Conservation (phyloP, 2,888 invertebrate species). For the Neoaliturus tenellus region DNA sequence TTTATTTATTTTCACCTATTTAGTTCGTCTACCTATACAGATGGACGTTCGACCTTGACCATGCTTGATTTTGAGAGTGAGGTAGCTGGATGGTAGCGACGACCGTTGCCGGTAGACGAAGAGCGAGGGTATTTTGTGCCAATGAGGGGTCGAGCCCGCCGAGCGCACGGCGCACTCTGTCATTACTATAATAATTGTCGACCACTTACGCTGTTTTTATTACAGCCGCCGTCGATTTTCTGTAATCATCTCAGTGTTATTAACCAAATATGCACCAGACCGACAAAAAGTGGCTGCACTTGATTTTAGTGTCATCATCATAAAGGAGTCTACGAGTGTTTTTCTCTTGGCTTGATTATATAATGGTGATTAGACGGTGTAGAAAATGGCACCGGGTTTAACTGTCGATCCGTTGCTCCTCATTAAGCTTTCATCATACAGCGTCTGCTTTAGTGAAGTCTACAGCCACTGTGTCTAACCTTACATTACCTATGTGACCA, state of each 20-base stretch:
- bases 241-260: conserved; percentile 30
- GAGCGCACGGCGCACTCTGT: not conserved
- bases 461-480: too few relatives aligned
- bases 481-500: too few relatives aligned
- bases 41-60: too few relatives aligned
- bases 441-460: not conserved
- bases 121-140: not conserved
- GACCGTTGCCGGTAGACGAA: too few relatives aligned
- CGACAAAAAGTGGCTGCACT: conserved; percentile 30
- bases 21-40: too few relatives aligned
- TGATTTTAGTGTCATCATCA: conserved; percentile 30
- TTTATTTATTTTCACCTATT: too few relatives aligned
- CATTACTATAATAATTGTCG: conserved; percentile 21
- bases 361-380: not conserved
- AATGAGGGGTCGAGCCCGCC: not conserved
- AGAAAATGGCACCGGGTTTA: not conserved
- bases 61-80: too few relatives aligned
- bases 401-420: not conserved
- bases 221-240: conserved; percentile 23
- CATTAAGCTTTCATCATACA: not conserved
- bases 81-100: too few relatives aligned
- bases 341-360: conserved; percentile 1
- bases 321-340: conserved; percentile 1
- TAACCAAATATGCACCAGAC: conserved; percentile 35
- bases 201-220: conserved; percentile 27